Evolutionary conservation across 2,113 vertebrate species (phyloP).

Genomic region (Gracilinanus agilis): DNA sequence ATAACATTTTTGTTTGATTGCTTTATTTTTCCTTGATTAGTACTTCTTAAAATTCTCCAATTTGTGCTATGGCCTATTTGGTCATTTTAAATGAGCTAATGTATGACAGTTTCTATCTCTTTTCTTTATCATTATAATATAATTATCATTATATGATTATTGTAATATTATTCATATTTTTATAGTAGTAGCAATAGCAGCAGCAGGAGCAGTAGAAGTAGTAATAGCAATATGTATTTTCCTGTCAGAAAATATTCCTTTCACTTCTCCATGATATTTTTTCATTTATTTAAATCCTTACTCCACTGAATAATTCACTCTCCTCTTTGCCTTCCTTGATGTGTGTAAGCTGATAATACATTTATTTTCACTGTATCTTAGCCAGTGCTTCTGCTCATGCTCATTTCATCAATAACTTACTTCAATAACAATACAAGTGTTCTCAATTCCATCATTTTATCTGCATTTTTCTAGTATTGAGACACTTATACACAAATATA

Average conservation of each 20-base stretch:
- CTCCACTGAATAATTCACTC: constrained; percentile 33
- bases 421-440: neutral
- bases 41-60: no score
- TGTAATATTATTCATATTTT: no score
- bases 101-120: no score
- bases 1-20: no score
- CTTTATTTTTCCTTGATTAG: no score
- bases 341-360: neutral
- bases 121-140: no score
- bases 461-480: neutral
- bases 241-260: constrained; percentile 48
- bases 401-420: constrained; percentile 16
- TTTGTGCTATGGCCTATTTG: no score
- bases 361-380: neutral
- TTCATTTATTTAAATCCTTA: constrained; percentile 31
- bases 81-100: no score
- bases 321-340: constrained; percentile 12
- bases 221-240: neutral
- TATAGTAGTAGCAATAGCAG: no score
- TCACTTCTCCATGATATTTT: constrained; percentile 42
- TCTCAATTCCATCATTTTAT: constrained; percentile 6
- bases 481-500: neutral
- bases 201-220: no score
- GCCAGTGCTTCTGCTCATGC: neutral
- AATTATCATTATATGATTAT: no score